Base-by-base conservation (phyloP, 2,888 invertebrate genomes). In the Caradrina clavipalpis region DNA sequence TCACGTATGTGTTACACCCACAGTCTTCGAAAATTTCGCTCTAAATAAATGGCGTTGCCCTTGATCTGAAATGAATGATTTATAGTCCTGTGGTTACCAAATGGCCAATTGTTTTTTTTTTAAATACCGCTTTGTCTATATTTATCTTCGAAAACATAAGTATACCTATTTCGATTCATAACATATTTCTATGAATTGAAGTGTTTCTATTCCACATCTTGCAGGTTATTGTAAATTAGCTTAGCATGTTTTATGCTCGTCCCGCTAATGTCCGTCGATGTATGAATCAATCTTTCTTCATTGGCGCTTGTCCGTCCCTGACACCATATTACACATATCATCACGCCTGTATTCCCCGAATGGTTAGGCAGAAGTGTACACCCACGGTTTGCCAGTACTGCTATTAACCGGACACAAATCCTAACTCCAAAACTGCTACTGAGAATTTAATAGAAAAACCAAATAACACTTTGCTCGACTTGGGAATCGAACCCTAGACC, bases 261-360 rank as follows among this genome's bases (percentile, higher is more conserved):
- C 47, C 19, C 49, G 72, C 69, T 82, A 84, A 84, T 74, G 47
- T 22, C 21, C 59, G 51, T 57, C 69, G 61, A 69, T 69, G 67
- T 71, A 74, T 81, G 82, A 83, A 85, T 76, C 72, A 74, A 74
- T 69, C 71, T 76, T 77, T 81, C 76, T 76, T 74, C 61, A 56
- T 51, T 50, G 42, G 42, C 54, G 58, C 61, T 66, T 77, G 86
- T 56, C 80, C 86, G 84, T 69, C 84, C 84, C 71, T 84, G 84
- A 84, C 84, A 73, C 78, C 66, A 63, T 68, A 85, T 81, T 83
- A 85, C 2, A 76, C 76, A 60, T 59, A 35, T n/a, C n/a, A n/a
- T n/a, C n/a, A n/a, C n/a, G n/a, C n/a, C n/a, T n/a, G n/a, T n/a
- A n/a, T n/a, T n/a, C n/a, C n/a, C n/a, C n/a, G n/a, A n/a, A n/a